Evolutionary conservation across 2,113 vertebrate genomes (phyloP).

Genomic region (Pogona vitticeps): DNA sequence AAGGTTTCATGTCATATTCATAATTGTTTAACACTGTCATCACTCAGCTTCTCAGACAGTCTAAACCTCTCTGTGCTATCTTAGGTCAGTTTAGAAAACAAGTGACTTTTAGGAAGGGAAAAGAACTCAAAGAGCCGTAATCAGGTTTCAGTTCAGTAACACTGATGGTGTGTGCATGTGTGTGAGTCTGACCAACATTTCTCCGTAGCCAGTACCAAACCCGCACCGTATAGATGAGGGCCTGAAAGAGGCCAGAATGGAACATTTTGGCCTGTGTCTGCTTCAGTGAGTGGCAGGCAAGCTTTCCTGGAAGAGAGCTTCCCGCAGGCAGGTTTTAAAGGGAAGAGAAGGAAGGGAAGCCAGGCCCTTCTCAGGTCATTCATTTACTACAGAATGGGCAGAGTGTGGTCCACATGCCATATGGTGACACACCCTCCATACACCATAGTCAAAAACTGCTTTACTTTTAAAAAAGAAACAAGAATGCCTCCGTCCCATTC

Average conservation of each 20-base stretch:
- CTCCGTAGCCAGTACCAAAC: conserved; percentile 28
- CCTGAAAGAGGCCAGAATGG: no score
- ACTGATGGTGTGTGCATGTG: background rate
- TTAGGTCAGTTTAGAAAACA: conserved; percentile 5
- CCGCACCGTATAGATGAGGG: background rate
- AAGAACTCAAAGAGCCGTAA: background rate
- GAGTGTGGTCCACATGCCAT: no score
- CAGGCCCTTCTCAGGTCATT: no score
- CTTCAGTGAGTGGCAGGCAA: background rate
- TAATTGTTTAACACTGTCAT: conserved; percentile 46
- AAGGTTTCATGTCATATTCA: conserved; percentile 37
- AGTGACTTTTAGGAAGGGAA: background rate
- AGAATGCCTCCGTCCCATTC: no score
- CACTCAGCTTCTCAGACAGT: conserved; percentile 16
- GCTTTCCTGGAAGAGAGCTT: no score
- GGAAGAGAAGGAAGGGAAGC: no score
- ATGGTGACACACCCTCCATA: no score
- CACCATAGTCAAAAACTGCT: no score
- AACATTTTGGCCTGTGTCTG: background rate
- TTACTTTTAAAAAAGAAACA: no score
- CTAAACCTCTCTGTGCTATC: background rate
- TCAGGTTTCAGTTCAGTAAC: background rate
- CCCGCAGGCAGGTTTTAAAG: no score
- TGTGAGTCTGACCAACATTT: conserved; percentile 20
- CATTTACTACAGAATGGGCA: no score